Base-by-base conservation (phyloP, 2,797 vertebrate genomes). In the Pangasius krempfi region DNA sequence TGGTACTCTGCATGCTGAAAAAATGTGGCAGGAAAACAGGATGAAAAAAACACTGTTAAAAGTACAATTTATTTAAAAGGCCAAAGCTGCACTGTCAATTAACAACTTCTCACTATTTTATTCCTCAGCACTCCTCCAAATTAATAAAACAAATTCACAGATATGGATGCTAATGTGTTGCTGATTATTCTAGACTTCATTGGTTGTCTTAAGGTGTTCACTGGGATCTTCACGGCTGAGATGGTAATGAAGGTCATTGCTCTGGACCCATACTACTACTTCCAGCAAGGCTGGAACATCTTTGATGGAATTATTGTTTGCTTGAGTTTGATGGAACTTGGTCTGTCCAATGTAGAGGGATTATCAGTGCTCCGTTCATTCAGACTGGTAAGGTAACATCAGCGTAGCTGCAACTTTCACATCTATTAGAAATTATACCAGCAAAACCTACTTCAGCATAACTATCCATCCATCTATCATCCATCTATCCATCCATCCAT, bases 281-380 rank as follows among this genome's bases (percentile, higher is more conserved):
- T 99, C 93, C 99, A 99, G 92, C 97, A 99, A 92, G 98, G 98
- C 90, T 99, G 99, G 99, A 99, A 99, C 93, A 99, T 99, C 92
- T 99, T 99, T 90, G 99, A 99, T 85, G 98, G 98, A 87, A 87
- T 99, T 94, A 99, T 99, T 52, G 99, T 99, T 92, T 97, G 96
- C 87, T 96, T 99, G 88, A 99, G 98, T 92, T 95, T 99, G 93
- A 98, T 99, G 97, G 99, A 99, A 94, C 94, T 99, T 91, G 97
- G 98, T 78, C 97, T 99, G 89, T 97, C 98, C 90, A 98, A 97
- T 73, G 98, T 98, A 90, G 98, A 98, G 89, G 99, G 98, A 73
- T 93, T 99, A 54, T 99, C 99, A 3, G 98, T 99, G 87, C 95
- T 99, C 54, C 97, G 99, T 78, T 99, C 99, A 60, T 99, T 99